phyloP scores from a whole-genome alignment of 2,888 invertebrate species.

The Andrena hattorfiana region DNA sequence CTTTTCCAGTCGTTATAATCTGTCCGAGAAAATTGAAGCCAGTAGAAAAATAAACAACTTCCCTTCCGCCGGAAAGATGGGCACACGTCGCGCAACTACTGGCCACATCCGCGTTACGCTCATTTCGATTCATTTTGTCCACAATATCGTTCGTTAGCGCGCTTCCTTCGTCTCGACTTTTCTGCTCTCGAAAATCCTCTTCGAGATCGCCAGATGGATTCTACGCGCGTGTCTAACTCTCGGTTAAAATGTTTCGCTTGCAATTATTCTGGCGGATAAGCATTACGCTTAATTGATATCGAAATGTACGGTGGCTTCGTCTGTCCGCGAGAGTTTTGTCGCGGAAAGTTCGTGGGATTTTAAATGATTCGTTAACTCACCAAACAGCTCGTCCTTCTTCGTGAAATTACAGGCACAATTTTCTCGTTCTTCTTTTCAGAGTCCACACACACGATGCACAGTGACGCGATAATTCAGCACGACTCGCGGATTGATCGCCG shows the following conservation, averaged over 20 bases:
- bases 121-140: constrained; percentile 46
- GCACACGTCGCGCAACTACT: not conserved
- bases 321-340: not conserved
- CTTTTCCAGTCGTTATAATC: constrained; percentile 40
- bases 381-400: constrained; percentile 29
- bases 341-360: constrained; percentile 31
- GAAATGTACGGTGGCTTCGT: too few relatives aligned
- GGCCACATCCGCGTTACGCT: constrained; percentile 8
- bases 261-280: not conserved
- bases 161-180: constrained; percentile 34
- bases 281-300: too few relatives aligned
- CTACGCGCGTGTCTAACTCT: not conserved
- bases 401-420: constrained; percentile 20
- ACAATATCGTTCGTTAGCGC: constrained; percentile 62
- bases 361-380: constrained; percentile 50
- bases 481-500: not conserved
- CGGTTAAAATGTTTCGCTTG: constrained; percentile 1
- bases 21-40: constrained; percentile 40
- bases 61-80: constrained; percentile 15
- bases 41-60: constrained; percentile 56
- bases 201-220: not conserved
- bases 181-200: constrained; percentile 2
- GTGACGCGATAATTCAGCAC: not conserved
- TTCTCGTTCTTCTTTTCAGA: not conserved
- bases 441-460: not conserved